Evolutionary conservation across 1,140 invertebrate species (phyloP), one percentile per base, ranked within the genome.

Genomic region (Eupristina koningsbergeri): DNA sequence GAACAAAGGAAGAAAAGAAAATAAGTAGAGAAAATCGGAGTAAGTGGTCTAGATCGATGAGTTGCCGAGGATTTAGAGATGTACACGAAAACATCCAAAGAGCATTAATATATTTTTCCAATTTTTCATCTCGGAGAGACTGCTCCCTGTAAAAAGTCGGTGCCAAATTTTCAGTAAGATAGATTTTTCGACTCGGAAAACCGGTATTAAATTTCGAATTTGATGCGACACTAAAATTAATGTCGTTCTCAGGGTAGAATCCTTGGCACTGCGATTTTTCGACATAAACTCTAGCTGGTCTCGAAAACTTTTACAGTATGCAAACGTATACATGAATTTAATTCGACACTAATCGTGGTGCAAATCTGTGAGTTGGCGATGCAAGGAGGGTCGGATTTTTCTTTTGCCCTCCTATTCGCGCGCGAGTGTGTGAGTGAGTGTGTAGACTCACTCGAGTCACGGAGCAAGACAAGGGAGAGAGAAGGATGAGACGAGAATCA

Each of bases 51-150:
- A 36, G 63, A 36, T 67, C 31, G 64, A 36, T 5, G 64, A 67
- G 29, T 67, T 19, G 64, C 19, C 31, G 34, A 19, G 8, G 17
- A 36, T 39, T 34, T 36, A 67, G 11, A 34, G 26, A 31, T 34
- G 31, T 34, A 34, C 29, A 0, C n/a, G 64, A 29, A 39, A 36
- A 67, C 39, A 45, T 74, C 41, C 74, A 58, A 36, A 47, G 22
- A 2, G 64, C 63, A 69, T 80, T 50, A 69, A 80, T 69, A 31
- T 69, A 41, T 31, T 80, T 78, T 78, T 41, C 34, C 6, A 41
- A 63, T 63, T 63, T 78, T 41, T 53, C 81, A 83, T 79, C 84
- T 78, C 61, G 53, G 58, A 83, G 80, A 76, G 78, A 73, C 34
- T 22, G 29, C 0, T 67, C n/a, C 1, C 6, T 67, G 15, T 17